Conservation (phyloP, 2,888 invertebrate genomes). For the Drosophila demipolita region DNA sequence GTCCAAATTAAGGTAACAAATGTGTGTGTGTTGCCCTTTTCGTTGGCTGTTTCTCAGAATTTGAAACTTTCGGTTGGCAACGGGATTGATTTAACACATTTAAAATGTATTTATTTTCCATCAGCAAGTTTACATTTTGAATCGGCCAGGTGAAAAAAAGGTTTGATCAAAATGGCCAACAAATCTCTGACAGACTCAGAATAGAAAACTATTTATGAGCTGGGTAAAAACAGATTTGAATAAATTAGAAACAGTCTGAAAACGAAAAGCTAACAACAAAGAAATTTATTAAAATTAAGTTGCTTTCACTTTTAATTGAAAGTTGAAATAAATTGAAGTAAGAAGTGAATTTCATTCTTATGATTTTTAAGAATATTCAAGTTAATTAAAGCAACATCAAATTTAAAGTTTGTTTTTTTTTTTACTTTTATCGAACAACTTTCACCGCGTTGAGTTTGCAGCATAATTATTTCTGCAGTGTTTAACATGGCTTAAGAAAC, state of each 20-base stretch:
- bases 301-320: not conserved
- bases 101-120: constrained; percentile 19
- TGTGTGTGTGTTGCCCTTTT: constrained; percentile 1
- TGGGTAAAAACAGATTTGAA: not conserved
- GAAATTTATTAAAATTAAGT: not conserved
- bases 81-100: constrained; percentile 8
- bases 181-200: constrained; percentile 24
- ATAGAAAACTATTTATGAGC: constrained; percentile 48
- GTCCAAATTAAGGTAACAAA: not conserved
- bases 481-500: constrained; percentile 9
- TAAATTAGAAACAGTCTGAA: not conserved
- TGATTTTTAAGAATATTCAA: not conserved
- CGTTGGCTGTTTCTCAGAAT: not conserved
- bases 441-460: not conserved
- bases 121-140: constrained; percentile 13
- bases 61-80: not conserved
- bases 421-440: not conserved
- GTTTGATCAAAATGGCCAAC: not conserved
- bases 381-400: not conserved
- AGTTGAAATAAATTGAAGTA: too few relatives aligned
- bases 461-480: constrained; percentile 2
- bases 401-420: not conserved
- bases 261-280: not conserved
- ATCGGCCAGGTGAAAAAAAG: constrained; percentile 1
- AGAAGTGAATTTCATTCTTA: not conserved